Percentiles rank a stretch among this genome's conserved stretches.
Conservation (phyloP, 1,140 invertebrate genomes). For the Drosophila yakuba region DNA sequence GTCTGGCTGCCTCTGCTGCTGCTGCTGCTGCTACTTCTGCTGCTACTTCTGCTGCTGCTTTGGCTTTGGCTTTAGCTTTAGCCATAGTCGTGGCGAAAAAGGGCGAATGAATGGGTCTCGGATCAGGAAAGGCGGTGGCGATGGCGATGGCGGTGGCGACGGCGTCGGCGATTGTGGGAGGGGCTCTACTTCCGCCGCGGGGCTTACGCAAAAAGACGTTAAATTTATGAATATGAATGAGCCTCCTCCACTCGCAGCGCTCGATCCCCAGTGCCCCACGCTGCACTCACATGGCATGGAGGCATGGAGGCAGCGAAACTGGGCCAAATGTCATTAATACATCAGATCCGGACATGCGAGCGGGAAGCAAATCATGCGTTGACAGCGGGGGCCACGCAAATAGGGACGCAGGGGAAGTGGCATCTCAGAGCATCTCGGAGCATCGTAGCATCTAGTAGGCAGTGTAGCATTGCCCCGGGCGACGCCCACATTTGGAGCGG, state of each 20-base stretch:
- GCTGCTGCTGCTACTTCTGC: background rate
- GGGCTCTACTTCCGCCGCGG: slow-evolving; percentile 64
- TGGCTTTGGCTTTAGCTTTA: slow-evolving; percentile 28
- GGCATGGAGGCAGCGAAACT: slow-evolving; percentile 49
- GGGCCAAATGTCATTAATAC: slow-evolving; percentile 81
- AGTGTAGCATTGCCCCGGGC: slow-evolving; percentile 1
- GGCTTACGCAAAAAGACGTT: slow-evolving; percentile 68
- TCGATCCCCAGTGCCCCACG: slow-evolving; percentile 42
- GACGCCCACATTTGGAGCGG: slow-evolving; percentile 63
- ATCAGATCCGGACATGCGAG: slow-evolving; percentile 66
- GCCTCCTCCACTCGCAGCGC: slow-evolving; percentile 19
- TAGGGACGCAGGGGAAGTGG: background rate
- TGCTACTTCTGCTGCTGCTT: too few relatives aligned
- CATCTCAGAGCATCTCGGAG: too few relatives aligned
- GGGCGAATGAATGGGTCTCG: slow-evolving; percentile 29
- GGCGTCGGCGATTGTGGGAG: slow-evolving; percentile 15
- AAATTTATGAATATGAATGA: slow-evolving; percentile 83
- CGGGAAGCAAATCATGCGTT: slow-evolving; percentile 45
- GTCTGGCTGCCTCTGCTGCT: slow-evolving; percentile 52
- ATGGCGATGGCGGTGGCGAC: too few relatives aligned
- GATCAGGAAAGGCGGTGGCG: background rate
- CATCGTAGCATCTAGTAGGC: background rate
- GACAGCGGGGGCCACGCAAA: slow-evolving; percentile 29
- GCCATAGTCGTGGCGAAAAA: slow-evolving; percentile 9
- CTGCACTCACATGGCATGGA: slow-evolving; percentile 15